Base-by-base conservation (phyloP, 2,113 vertebrate genomes). In the Leiothrix lutea region DNA sequence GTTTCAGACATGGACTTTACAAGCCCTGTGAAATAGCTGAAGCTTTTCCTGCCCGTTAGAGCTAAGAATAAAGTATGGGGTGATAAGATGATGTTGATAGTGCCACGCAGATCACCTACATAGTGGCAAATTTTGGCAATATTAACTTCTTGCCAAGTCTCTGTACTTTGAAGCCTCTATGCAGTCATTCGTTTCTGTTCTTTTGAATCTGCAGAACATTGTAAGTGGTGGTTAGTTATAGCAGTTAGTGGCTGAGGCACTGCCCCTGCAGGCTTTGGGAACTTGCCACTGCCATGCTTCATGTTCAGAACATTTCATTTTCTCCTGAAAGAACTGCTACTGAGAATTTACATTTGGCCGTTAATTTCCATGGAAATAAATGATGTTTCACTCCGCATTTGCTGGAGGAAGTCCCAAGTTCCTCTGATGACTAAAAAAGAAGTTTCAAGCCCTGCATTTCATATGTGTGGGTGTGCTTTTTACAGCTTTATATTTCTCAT, bases 321-420 rank as follows among this genome's bases (percentile, higher is more conserved):
- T 72, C 71, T 54, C 85, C 71, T 87, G 62, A 61, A 82, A 91
- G 50, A 66, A 5, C 70, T 50, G 12, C 92, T 95, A 72, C 84
- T 88, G 71, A 89, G 62, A 85, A 90, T 65, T 96, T 79, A 45
- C 58, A 40, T 81, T 92, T 82, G 51, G 70, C 16, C 12, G 54
- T 95, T 95, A 38, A 80, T 82, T 91, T 96, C 74, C 73, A 58
- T 84, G 85, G 78, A 96, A 96, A 95, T 42, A 85, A 75, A 61
- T 72, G 57, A 67, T 4, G 5, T 72, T 65, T 72, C 35, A 33
- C 58, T 94, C 45, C 1, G 9, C 50, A 2, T 22, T 82, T 79
- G 54, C 84, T 90, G 93, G 70, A 91, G 89, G 71, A 95, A 92
- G 50, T 89, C 71, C 81, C 47, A 29, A 9, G 57, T 90, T 90